Evolutionary conservation across 2,113 vertebrate genomes (phyloP), one percentile per base, ranked within the genome.

Genomic region (Dolichotis patagonum): DNA sequence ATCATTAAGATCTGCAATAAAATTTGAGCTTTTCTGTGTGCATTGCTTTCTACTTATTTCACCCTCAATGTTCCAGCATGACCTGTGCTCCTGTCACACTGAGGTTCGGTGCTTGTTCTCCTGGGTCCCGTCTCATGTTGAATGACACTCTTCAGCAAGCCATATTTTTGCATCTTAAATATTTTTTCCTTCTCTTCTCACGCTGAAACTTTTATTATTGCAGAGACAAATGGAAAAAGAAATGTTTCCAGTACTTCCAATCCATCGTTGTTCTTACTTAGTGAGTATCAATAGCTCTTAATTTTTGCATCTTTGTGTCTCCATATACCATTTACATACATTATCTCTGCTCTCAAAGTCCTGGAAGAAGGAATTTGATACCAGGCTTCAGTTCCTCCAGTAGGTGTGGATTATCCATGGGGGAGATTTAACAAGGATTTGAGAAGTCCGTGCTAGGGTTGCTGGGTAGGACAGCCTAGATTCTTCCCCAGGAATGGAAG

Each of bases 121-220:
- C 16, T 38, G 20, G 16, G 1, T 41, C 12, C 7, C 6, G 8
- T 65, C 81, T 83, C 17, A 65, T 16, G 56, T 60, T 26, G 65
- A 69, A 7, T 41, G 41, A 0, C 38, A 49, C 35, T 12, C 2
- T 80, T 71, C 69, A 56, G 4, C 8, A 41, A 89, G 54, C 12
- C 62, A 7, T 28, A 16, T 35, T 63, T 0, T 58, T 69, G 43
- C 67, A 20, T 14, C 5, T 67, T 94, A 52, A 35, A 26, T 78
- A 26, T 30, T 1, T 56, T 60, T 62, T 16, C 0, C 58, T 75
- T 28, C 38, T 56, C 38, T 88, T 7, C 0, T 3, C 5, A 69
- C n/a, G 9, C 85, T 80, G 58, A 96, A 85, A 62, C 54, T 65
- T 85, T 49, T 67, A 73, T 17, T 67, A 88, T 93, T 75, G 52